Percentiles rank a stretch among this genome's conserved stretches.
Evolutionary conservation across 1,140 invertebrate species (phyloP).

Genomic region (Stenopsyche tienmushanensis): DNA sequence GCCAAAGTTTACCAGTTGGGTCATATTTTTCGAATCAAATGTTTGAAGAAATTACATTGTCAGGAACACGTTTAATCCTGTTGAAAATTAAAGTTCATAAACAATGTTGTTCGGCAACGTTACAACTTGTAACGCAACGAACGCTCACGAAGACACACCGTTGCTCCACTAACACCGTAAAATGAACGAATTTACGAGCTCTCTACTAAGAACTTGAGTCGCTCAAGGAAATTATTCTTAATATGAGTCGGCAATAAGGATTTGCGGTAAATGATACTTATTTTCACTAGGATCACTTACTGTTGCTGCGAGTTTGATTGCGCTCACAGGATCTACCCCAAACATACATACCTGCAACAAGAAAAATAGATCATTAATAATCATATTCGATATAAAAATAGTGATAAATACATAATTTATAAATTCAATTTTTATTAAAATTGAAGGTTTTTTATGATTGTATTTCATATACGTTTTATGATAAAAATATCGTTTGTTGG

Average conservation of each 20-base stretch:
- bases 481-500: no score
- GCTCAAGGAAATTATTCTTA: conserved; percentile 20
- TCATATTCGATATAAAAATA: neutral
- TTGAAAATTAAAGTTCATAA: conserved; percentile 38
- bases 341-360: conserved; percentile 25
- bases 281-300: conserved; percentile 14
- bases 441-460: no score
- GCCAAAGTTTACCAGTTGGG: no score
- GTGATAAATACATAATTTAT: no score
- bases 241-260: conserved; percentile 19
- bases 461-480: no score
- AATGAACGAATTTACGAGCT: conserved; percentile 31
- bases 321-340: neutral
- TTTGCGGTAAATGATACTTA: neutral
- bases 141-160: neutral
- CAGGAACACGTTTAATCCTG: conserved; percentile 19
- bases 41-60: conserved; percentile 22
- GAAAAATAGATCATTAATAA: neutral
- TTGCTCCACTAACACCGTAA: neutral
- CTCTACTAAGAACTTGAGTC: conserved; percentile 15
- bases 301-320: neutral
- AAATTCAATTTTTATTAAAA: no score
- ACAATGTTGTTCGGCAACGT: conserved; percentile 20
- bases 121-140: neutral
- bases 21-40: no score